Percentiles rank a stretch among this genome's conserved stretches.
These are phyloP conservation scores for Tenrec ecaudatus DNA, from an alignment of 2,113 vertebrate species.

Conservation along the genomic window DNA sequence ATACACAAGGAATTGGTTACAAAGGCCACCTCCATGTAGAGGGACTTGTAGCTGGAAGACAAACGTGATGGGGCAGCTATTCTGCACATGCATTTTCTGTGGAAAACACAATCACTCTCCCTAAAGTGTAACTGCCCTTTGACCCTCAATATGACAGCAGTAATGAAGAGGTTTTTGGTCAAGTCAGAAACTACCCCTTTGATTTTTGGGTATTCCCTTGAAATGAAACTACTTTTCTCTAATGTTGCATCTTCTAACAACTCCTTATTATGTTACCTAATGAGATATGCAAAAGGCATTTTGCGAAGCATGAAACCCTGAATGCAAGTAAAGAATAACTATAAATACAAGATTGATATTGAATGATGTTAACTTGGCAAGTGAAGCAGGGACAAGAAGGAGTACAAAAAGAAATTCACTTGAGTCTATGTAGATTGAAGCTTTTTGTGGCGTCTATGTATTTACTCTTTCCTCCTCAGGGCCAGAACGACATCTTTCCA, in stretches of 20 bases:
- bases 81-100: background rate
- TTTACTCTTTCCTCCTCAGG: constrained; percentile 63
- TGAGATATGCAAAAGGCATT: background rate
- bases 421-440: constrained; percentile 37
- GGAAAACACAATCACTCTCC: background rate
- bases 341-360: constrained; percentile 31
- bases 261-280: constrained; percentile 1
- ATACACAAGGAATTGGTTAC: background rate
- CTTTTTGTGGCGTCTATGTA: background rate
- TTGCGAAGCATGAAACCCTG: constrained; percentile 14
- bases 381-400: constrained; percentile 26
- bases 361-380: constrained; percentile 53
- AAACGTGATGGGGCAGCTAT: background rate
- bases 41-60: background rate
- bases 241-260: constrained; percentile 22
- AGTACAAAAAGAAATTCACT: constrained; percentile 47
- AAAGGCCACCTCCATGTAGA: background rate
- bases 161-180: background rate
- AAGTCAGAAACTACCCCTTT: background rate
- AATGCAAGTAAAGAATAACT: constrained; percentile 30
- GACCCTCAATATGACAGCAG: background rate
- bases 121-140: background rate
- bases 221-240: constrained; percentile 14
- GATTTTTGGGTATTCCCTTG: constrained; percentile 17
- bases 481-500: constrained; percentile 48